Base-by-base conservation (phyloP, 2,113 vertebrate genomes). In the Lagenorhynchus albirostris region DNA sequence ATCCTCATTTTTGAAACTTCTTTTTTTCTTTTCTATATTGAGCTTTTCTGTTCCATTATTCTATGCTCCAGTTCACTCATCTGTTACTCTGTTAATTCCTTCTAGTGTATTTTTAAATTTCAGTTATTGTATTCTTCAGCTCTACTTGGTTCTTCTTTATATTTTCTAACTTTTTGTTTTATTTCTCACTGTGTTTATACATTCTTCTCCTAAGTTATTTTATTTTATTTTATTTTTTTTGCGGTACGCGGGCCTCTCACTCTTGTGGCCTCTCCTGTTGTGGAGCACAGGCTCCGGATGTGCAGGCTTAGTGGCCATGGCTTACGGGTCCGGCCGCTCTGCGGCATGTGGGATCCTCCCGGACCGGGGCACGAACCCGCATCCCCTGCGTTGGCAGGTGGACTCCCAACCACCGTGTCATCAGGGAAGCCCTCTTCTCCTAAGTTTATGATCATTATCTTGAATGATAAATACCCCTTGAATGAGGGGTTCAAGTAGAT, bases 261-360 rank as follows among this genome's bases (percentile, higher is more conserved):
- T 44, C 2, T 44, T 44, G 44, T 11, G 44, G 44, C 44, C 44
- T 47, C 44, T 47, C 44, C 44, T 0, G 44, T 47, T 47, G 10
- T 0, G 2, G 0, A 47, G 44, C 10, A 47, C 44, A 47, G 44
- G 44, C 10, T 47, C 44, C 9, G 2, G 2, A 47, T 8, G 10
- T 10, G 44, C 44, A 47, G 44, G 44, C 44, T 47, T 2, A 47
- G 44, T 2, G 10, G 44, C 44, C 44, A 47, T 47, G 44, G 44
- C 9, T 47, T 10, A 47, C 2, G 0, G 9, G 44, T 0, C 44
- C 44, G 44, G 44, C 44, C 10, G 0, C 44, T 47, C 44, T 10
- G 10, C 0, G 10, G 44, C 44, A 47, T 47, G 9, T 47, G 44
- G 44, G 44, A 47, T 47, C 44, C 44, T 47, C 44, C 44, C 10